These are phyloP conservation scores for Agapostemon virescens DNA, from an alignment of 2,888 invertebrate species.

Conservation along the genomic window DNA sequence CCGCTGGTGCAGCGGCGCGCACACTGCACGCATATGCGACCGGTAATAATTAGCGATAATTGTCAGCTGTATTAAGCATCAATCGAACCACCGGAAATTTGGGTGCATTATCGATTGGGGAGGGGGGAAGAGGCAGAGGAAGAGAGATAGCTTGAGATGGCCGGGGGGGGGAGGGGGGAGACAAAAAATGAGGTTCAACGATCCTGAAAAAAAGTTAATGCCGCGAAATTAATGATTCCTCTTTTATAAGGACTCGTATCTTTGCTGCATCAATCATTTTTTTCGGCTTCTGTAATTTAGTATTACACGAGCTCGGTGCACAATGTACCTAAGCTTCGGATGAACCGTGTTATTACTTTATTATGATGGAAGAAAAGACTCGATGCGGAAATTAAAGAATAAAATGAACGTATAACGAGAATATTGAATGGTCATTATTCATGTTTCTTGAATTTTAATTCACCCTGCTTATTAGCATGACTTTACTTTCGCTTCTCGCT, in stretches of 20 bases:
- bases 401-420: not conserved
- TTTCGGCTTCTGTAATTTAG: not conserved
- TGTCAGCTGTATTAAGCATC: constrained; percentile 40
- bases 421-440: not conserved
- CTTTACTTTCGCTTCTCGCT: no score
- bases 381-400: not conserved
- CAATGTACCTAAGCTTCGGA: not conserved
- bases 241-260: not conserved
- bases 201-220: constrained; percentile 1
- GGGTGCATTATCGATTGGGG: not conserved
- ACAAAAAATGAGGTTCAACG: not conserved
- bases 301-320: not conserved
- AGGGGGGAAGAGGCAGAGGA: no score
- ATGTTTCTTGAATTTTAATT: no score
- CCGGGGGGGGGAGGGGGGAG: no score
- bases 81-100: constrained; percentile 45
- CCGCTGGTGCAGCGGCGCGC: constrained; percentile 45
- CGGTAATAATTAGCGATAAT: constrained; percentile 60
- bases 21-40: constrained; percentile 19
- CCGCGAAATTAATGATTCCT: constrained; percentile 5
- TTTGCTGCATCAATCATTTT: not conserved
- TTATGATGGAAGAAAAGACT: not conserved
- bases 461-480: no score
- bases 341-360: constrained; percentile 2
- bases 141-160: no score